A percentile compares a stretch with the other conserved stretches of the same genome.
Evolutionary conservation across 2,113 vertebrate species (phyloP).

Genomic region (Lepidothrix coronata): DNA sequence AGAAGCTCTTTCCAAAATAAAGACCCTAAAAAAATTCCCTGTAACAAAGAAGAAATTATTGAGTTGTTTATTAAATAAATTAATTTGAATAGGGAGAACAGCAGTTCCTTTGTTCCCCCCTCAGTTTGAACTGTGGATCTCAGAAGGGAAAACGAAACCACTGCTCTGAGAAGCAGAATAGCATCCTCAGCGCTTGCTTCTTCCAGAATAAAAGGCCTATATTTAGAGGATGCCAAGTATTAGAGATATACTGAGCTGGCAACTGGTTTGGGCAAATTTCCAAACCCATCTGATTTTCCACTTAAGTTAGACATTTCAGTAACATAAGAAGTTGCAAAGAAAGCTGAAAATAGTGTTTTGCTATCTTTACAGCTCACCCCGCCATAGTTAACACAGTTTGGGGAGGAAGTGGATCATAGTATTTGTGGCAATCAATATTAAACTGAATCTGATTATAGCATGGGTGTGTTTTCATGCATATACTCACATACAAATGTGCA

Average conservation of each 20-base stretch:
- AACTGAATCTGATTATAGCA: neutral
- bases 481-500: neutral
- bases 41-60: constrained; percentile 59
- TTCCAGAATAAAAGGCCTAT: constrained; percentile 59
- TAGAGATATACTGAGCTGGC: constrained; percentile 50
- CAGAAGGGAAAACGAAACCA: constrained; percentile 56
- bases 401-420: neutral
- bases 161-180: neutral
- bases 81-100: constrained; percentile 58
- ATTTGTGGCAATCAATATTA: neutral
- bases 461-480: neutral
- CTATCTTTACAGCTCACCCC: constrained; percentile 15
- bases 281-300: constrained; percentile 44
- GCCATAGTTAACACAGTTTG: neutral
- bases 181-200: neutral
- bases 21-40: constrained; percentile 8
- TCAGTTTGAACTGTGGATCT: neutral
- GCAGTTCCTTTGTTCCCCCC: constrained; percentile 33
- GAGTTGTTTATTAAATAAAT: constrained; percentile 63
- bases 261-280: constrained; percentile 54
- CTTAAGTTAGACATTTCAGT: constrained; percentile 38
- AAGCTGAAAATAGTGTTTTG: constrained; percentile 1
- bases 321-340: constrained; percentile 31
- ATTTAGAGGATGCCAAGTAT: constrained; percentile 58
- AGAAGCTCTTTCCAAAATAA: constrained; percentile 39